Conservation (phyloP, 2,113 vertebrate genomes). For the Heptranchias perlo region DNA sequence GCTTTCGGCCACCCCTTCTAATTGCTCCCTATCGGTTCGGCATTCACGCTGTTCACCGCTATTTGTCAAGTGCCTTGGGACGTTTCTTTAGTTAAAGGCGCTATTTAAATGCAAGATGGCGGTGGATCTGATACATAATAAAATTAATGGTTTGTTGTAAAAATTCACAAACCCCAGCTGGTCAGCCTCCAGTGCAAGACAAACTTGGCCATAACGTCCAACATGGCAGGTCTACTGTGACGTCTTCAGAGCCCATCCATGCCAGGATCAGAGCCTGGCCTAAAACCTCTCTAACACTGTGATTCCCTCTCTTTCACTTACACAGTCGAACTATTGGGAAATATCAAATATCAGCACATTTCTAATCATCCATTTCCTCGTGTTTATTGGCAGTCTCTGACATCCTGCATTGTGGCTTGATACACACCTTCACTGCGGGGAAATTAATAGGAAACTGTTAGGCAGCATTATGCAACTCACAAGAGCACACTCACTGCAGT, state of each 20-base stretch:
- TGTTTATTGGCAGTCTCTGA: too few relatives aligned
- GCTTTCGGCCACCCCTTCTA: too few relatives aligned
- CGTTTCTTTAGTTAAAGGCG: background rate
- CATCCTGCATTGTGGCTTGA: too few relatives aligned
- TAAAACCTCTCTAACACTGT: too few relatives aligned
- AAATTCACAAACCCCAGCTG: background rate
- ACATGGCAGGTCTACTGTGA: background rate
- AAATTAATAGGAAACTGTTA: too few relatives aligned
- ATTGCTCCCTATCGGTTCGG: background rate
- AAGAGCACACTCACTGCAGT: too few relatives aligned
- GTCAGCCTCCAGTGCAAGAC: background rate
- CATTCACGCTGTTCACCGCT: background rate
- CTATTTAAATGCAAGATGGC: background rate
- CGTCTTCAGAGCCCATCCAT: background rate
- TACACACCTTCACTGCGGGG: too few relatives aligned
- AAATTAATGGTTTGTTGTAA: background rate
- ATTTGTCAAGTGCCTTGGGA: too few relatives aligned
- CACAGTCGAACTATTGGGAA: background rate
- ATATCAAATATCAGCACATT: background rate
- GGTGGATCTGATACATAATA: background rate
- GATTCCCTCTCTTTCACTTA: background rate
- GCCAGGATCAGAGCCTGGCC: background rate
- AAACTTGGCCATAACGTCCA: background rate
- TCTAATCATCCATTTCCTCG: too few relatives aligned
- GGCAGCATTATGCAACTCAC: too few relatives aligned